phyloP scores from a whole-genome alignment of 2,113 vertebrate species.

The Toxotes jaculatrix region DNA sequence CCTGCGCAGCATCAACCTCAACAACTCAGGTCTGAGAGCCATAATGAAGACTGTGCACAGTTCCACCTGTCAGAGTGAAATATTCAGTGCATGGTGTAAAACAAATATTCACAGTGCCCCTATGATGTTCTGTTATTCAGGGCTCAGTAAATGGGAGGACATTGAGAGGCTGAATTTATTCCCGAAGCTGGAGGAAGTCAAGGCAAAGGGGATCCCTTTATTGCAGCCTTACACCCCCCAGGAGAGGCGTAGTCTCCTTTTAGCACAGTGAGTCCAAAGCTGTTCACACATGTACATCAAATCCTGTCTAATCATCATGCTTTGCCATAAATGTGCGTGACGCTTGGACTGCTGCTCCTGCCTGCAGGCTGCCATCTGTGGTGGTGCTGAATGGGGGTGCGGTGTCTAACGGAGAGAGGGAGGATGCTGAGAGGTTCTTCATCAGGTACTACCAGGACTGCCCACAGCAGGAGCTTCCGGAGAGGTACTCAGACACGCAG shows the following conservation, averaged over 20 bases:
- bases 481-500: conserved; percentile 83
- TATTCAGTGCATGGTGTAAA: background rate
- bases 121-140: conserved; percentile 74
- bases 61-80: rapidly evolving
- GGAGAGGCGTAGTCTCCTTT: conserved; percentile 91
- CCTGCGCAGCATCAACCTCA: conserved; percentile 94
- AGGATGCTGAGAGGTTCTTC: conserved; percentile 97
- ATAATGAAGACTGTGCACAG: background rate
- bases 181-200: conserved; percentile 94
- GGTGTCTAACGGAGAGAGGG: conserved; percentile 90
- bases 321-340: too few species aligned
- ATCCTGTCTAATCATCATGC: background rate
- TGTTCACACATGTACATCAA: background rate
- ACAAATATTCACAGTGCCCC: background rate
- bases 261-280: conserved; percentile 86
- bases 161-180: conserved; percentile 95
- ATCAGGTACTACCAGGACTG: conserved; percentile 92
- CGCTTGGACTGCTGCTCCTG: background rate
- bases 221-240: conserved; percentile 91
- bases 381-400: conserved; percentile 92
- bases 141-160: conserved; percentile 93
- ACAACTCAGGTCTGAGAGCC: conserved; percentile 91
- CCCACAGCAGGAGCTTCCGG: conserved; percentile 89
- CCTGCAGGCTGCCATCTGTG: conserved; percentile 90
- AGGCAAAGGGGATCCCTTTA: conserved; percentile 92